phyloP scores from a whole-genome alignment of 1,140 invertebrate species.

The Acromyrmex charruanus region DNA sequence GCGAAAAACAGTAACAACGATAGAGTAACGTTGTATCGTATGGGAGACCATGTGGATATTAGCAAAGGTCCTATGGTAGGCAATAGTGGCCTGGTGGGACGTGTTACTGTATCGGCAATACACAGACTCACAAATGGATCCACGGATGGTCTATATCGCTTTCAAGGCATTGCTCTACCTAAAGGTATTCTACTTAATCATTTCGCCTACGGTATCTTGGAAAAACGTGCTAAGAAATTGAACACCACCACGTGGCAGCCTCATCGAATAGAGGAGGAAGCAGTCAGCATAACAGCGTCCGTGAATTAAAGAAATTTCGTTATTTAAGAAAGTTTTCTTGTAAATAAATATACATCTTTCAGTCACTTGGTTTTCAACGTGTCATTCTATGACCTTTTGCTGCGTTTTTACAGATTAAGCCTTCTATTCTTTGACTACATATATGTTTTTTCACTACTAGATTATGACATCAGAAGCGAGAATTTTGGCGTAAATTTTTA shows the following conservation, averaged over 20 bases:
- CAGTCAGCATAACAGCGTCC: neutral
- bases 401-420: neutral
- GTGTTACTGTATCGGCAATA: slow-evolving; percentile 91
- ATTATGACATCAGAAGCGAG: neutral
- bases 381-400: neutral
- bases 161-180: slow-evolving; percentile 96
- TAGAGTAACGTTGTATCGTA: slow-evolving; percentile 92
- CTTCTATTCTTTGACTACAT: neutral
- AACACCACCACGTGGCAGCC: slow-evolving; percentile 79
- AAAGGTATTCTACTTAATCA: slow-evolving; percentile 92
- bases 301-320: neutral
- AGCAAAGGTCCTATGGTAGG: slow-evolving; percentile 96
- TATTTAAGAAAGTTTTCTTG: slow-evolving; percentile 23
- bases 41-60: slow-evolving; percentile 95
- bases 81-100: slow-evolving; percentile 91
- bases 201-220: slow-evolving; percentile 92
- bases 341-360: slow-evolving; percentile 50
- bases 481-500: neutral
- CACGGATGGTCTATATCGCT: slow-evolving; percentile 90
- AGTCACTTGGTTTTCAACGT: slow-evolving; percentile 5
- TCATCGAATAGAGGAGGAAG: slow-evolving; percentile 30
- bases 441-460: neutral
- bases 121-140: slow-evolving; percentile 89
- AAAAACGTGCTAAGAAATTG: slow-evolving; percentile 91
- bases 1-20: slow-evolving; percentile 87